These are phyloP conservation scores for Idaea straminata DNA, from an alignment of 2,888 invertebrate species.

Conservation along the genomic window DNA sequence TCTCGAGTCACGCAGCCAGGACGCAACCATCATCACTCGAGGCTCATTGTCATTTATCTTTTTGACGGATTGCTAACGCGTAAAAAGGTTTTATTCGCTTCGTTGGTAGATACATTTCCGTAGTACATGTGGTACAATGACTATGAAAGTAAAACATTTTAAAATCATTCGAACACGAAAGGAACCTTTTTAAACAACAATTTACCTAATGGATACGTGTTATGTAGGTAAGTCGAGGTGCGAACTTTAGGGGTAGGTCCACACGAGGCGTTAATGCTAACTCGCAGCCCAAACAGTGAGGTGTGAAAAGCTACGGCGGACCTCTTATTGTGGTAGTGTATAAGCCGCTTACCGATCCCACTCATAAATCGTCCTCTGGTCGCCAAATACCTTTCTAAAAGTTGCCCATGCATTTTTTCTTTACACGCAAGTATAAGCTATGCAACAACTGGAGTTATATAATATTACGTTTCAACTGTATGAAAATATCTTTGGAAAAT, in stretches of 20 bases:
- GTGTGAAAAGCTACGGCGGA: constrained; percentile 73
- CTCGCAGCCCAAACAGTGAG: constrained; percentile 69
- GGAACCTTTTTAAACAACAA: constrained; percentile 5
- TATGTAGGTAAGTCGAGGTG: constrained; percentile 72
- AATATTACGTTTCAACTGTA: too few relatives aligned
- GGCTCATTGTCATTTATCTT: constrained; percentile 21
- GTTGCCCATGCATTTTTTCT: constrained; percentile 7
- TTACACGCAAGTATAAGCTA: too few relatives aligned
- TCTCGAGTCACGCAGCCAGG: constrained; percentile 61
- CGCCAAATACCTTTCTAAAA: constrained; percentile 8
- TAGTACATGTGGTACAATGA: too few relatives aligned
- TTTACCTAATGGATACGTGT: constrained; percentile 61
- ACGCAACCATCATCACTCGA: constrained; percentile 31
- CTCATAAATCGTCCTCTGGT: constrained; percentile 56
- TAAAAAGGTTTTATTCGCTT: constrained; percentile 43
- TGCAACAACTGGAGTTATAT: too few relatives aligned
- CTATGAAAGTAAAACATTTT: neutral
- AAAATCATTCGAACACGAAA: constrained; percentile 30
- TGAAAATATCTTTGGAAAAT: too few relatives aligned
- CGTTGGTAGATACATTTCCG: constrained; percentile 11
- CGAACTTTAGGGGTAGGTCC: constrained; percentile 72
- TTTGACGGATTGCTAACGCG: constrained; percentile 49
- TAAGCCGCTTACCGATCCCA: constrained; percentile 70
- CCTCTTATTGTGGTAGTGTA: constrained; percentile 58
- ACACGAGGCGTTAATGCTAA: constrained; percentile 76